Percentiles rank a stretch among this genome's conserved stretches.
Evolutionary conservation across 2,888 invertebrate species (phyloP).

Genomic region (Steinernema carpocapsae): DNA sequence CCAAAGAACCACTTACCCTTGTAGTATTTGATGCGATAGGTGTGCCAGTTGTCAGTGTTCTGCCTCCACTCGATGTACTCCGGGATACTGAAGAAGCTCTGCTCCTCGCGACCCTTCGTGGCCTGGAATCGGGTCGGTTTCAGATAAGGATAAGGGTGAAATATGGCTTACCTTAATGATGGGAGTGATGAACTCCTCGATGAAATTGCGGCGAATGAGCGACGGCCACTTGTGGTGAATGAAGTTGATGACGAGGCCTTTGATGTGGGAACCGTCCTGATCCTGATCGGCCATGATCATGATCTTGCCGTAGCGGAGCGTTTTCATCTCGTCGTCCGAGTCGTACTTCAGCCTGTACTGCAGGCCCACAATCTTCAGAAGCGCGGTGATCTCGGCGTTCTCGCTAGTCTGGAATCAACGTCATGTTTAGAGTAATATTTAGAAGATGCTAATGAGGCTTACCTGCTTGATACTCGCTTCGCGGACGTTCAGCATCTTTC

Average conservation of each 20-base stretch:
- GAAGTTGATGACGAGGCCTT: slow-evolving; percentile 95
- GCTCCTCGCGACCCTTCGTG: slow-evolving; percentile 79
- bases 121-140: slow-evolving; percentile 70
- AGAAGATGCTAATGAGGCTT: too few species aligned
- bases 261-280: slow-evolving; percentile 99
- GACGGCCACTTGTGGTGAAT: slow-evolving; percentile 98
- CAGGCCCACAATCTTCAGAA: slow-evolving; percentile 93
- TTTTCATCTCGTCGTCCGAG: slow-evolving; percentile 82
- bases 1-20: slow-evolving; percentile 78
- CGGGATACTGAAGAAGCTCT: slow-evolving; percentile 92
- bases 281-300: slow-evolving; percentile 99
- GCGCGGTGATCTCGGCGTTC: slow-evolving; percentile 93
- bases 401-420: slow-evolving; percentile 81
- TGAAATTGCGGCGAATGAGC: slow-evolving; percentile 79
- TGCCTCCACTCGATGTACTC: slow-evolving; percentile 97
- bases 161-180: slow-evolving; percentile 95
- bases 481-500: slow-evolving; percentile 94
- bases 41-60: slow-evolving; percentile 85
- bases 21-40: slow-evolving; percentile 97
- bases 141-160: background rate
- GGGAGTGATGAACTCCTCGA: slow-evolving; percentile 99
- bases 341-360: slow-evolving; percentile 94
- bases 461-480: too few species aligned
- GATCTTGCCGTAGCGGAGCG: slow-evolving; percentile 88
- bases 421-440: too few species aligned